Evolutionary conservation across 2,797 vertebrate genomes (phyloP).

Genomic region (Mormyrops boulengeri): DNA sequence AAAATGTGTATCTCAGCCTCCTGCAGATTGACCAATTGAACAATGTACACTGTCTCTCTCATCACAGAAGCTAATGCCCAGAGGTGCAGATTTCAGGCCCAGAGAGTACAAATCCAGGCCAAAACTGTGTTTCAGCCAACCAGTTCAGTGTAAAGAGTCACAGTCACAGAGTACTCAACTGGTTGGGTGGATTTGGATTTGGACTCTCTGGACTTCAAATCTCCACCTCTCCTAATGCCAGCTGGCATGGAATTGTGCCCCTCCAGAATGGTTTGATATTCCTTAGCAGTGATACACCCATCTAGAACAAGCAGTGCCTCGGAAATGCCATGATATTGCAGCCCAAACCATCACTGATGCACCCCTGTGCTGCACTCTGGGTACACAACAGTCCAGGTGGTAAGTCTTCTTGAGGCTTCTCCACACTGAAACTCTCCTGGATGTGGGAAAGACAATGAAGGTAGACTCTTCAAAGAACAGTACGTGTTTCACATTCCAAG

Average conservation of each 20-base stretch:
- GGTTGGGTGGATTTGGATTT: neutral
- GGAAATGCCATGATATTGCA: neutral
- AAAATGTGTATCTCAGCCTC: too few relatives aligned
- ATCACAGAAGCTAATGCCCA: conserved; percentile 20
- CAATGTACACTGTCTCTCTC: conserved; percentile 15
- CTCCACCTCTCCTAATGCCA: conserved; percentile 9
- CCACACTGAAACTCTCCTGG: neutral
- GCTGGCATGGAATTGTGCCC: conserved; percentile 33
- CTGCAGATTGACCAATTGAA: neutral
- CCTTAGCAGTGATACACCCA: neutral
- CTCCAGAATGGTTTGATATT: neutral
- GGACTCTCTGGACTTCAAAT: neutral
- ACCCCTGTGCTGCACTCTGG: neutral
- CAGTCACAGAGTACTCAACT: neutral
- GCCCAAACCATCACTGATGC: neutral
- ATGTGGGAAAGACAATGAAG: too few relatives aligned
- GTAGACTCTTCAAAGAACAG: too few relatives aligned
- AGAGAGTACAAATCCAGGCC: neutral
- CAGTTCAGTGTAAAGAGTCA: neutral
- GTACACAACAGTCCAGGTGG: neutral
- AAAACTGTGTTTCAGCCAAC: neutral
- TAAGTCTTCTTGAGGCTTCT: neutral
- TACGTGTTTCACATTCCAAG: neutral
- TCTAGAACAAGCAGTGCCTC: neutral
- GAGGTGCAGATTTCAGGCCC: neutral